A percentile compares a stretch with the other conserved stretches of the same genome.
Conservation (phyloP, 53 echinoderm and acorn worm species). For the Mesocentrotus franciscanus region DNA sequence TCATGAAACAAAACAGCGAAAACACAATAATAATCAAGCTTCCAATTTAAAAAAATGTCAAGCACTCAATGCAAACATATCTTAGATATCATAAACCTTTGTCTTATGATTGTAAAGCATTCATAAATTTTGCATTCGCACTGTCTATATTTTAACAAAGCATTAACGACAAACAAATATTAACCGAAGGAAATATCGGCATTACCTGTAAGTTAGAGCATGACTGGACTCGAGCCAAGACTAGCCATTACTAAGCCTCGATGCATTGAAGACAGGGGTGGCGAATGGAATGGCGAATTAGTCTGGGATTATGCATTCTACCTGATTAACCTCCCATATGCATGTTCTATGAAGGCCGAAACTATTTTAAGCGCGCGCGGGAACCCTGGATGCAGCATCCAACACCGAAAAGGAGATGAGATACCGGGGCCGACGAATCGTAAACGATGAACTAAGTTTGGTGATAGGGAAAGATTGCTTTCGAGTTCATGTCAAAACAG, state of each 20-base stretch:
- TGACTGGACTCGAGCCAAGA: background rate
- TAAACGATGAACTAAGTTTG: background rate
- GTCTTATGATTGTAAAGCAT: background rate
- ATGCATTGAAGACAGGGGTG: constrained; percentile 42
- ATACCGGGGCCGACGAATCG: background rate
- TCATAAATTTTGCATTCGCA: background rate
- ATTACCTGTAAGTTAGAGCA: background rate
- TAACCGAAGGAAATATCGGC: background rate
- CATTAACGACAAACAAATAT: too few species aligned
- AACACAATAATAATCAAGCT: background rate
- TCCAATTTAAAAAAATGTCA: background rate
- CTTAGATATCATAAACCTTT: background rate
- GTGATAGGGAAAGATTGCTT: background rate
- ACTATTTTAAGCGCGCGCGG: background rate
- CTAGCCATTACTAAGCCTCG: constrained; percentile 28
- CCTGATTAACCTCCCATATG: constrained; percentile 36
- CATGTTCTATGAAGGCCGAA: constrained; percentile 20
- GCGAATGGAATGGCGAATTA: constrained; percentile 17
- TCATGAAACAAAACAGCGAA: too few species aligned
- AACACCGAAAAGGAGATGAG: background rate
- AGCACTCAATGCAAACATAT: background rate
- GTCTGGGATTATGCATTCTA: constrained; percentile 47
- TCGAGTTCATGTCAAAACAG: background rate
- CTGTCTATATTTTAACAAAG: background rate
- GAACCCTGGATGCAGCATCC: constrained; percentile 10